Percentiles rank a stretch among this genome's conserved stretches.
Evolutionary conservation across 2,113 vertebrate species (phyloP).

Genomic region (Corydoras sp.): DNA sequence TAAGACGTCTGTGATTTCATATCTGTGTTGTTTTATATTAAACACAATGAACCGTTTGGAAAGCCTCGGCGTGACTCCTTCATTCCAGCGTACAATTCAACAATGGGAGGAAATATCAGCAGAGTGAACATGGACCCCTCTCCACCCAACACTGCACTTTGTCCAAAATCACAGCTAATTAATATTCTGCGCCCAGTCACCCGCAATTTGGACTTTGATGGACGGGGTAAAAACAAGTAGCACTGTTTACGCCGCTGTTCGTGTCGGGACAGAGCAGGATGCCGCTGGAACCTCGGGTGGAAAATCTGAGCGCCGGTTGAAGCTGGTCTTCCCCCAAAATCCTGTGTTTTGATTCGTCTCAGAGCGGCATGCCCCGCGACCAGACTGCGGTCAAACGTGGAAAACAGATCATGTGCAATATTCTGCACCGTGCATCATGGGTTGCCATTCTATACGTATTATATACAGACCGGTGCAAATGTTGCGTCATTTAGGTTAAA

Average conservation of each 20-base stretch:
- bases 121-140: conserved; percentile 42
- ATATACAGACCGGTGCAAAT: background rate
- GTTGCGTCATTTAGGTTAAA: too few relatives aligned
- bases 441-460: background rate
- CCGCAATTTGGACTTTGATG: conserved; percentile 31
- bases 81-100: conserved; percentile 48
- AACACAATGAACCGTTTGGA: conserved; percentile 6
- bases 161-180: conserved; percentile 8
- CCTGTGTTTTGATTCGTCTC: background rate
- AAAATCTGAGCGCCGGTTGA: conserved; percentile 50
- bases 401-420: background rate
- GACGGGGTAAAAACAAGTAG: conserved; percentile 32
- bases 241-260: conserved; percentile 43
- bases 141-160: conserved; percentile 10
- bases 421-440: background rate
- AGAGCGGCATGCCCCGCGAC: background rate
- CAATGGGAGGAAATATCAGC: conserved; percentile 81
- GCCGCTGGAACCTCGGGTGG: conserved; percentile 51
- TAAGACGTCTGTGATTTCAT: background rate
- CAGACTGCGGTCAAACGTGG: conserved; percentile 27
- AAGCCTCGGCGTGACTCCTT: conserved; percentile 2
- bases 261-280: conserved; percentile 31
- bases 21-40: background rate
- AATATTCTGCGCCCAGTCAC: conserved; percentile 6
- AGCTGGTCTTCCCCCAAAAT: background rate